phyloP scores from a whole-genome alignment of 2,888 invertebrate genomes.

The Mantis religiosa region DNA sequence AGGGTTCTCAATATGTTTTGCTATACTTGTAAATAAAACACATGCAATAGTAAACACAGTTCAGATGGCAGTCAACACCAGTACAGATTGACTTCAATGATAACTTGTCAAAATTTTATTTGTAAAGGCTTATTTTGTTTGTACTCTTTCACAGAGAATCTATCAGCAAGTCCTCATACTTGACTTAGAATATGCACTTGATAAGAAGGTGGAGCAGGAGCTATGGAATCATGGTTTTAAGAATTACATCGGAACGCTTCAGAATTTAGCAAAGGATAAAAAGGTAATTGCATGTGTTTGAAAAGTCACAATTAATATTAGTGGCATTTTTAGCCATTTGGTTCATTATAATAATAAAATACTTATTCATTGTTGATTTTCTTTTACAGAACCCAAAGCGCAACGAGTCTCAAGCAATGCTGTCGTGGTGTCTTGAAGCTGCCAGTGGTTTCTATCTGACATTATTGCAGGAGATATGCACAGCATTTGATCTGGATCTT shows the following conservation, averaged over 20 bases:
- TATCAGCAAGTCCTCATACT: slow-evolving; percentile 71
- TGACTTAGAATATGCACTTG: slow-evolving; percentile 81
- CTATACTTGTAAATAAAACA: too few species aligned
- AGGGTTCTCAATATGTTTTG: too few species aligned
- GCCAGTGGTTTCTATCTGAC: slow-evolving; percentile 82
- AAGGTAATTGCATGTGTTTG: slow-evolving; percentile 51
- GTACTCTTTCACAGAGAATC: slow-evolving; percentile 49
- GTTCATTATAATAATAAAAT: not conserved
- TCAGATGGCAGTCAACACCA: too few species aligned
- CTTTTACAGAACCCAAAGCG: slow-evolving; percentile 62
- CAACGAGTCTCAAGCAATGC: slow-evolving; percentile 69
- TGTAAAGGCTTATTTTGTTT: slow-evolving; percentile 44
- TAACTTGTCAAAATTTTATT: slow-evolving; percentile 49
- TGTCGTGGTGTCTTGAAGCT: slow-evolving; percentile 76
- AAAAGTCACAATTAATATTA: not conserved
- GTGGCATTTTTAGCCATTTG: not conserved
- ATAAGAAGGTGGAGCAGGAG: slow-evolving; percentile 85
- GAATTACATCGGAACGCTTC: slow-evolving; percentile 76
- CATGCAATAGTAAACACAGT: too few species aligned
- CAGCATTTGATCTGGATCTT: slow-evolving; percentile 73
- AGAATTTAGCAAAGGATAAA: slow-evolving; percentile 72
- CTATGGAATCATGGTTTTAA: slow-evolving; percentile 86
- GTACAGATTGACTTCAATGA: not conserved
- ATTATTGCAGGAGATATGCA: slow-evolving; percentile 75
- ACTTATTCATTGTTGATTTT: slow-evolving; percentile 24